Evolutionary conservation across 2,888 invertebrate genomes (phyloP), one percentile per base, ranked within the genome.

Genomic region (Agrotis exclamationis): DNA sequence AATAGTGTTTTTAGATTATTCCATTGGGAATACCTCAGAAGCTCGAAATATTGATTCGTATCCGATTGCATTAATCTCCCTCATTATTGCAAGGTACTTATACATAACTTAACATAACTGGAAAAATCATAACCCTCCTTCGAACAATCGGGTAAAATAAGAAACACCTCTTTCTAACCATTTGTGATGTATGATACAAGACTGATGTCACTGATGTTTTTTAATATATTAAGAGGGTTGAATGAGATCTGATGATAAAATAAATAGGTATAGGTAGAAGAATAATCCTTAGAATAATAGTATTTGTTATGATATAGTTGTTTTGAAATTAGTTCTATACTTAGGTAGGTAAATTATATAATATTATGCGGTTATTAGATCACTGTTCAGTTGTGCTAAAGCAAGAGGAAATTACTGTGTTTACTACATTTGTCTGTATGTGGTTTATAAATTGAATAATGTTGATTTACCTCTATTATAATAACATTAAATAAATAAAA

Each of bases 151-250:
- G 11, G 11, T 39, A 39, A 39, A 39, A 39, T 39, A 33, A 33
- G 7, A 33, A 33, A 33, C 33, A 33, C 7, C 33, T 33, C 33
- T 33, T 7, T 33, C 5, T 6, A 7, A 33, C 1, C 7, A 39
- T 11, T 39, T 39, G 9, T 39, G 11, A 11, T n/a, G n/a, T n/a
- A n/a, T n/a, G 4, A 1, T 39, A 39, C 39, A 39, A 39, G 39
- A 39, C 0, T 39, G 11, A 39, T 39, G 1, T 39, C 39, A 39
- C n/a, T n/a, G n/a, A n/a, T n/a, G n/a, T 39, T 0, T 33, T 33
- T 33, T 33, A 3, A 9, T 33, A 11, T 82, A 69, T 89, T 86
- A 56, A 56, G 47, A 7, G n/a, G 3, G 33, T 33, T 57, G 11
- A 50, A 70, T 51, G 3, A 4, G 20, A 33, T n/a, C 13, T 65